These are phyloP conservation scores for Dasysyrphus tricinctus DNA, from an alignment of 2,888 invertebrate species.

Conservation along the genomic window DNA sequence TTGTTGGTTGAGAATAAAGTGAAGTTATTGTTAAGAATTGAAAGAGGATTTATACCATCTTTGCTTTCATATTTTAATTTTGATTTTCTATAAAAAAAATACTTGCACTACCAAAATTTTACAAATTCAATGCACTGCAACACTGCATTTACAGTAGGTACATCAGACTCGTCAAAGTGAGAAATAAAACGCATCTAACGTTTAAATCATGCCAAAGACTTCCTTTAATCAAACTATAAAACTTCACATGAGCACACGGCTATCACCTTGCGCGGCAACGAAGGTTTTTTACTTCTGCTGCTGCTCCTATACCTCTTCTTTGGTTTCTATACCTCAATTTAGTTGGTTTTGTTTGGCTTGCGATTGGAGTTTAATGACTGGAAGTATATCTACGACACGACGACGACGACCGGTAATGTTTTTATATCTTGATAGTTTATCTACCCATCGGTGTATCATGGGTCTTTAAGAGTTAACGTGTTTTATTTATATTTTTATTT, in stretches of 20 bases:
- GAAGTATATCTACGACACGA: slow-evolving; percentile 2
- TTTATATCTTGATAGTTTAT: slow-evolving; percentile 18
- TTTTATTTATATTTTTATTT: slow-evolving; percentile 41
- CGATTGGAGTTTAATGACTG: slow-evolving; percentile 68
- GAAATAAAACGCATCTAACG: slow-evolving; percentile 26
- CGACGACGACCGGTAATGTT: slow-evolving; percentile 25
- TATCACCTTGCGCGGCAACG: slow-evolving; percentile 67
- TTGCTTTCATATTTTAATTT: too few relatives aligned
- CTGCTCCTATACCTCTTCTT: not conserved
- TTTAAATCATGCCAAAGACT: slow-evolving; percentile 36
- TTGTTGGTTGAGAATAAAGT: too few relatives aligned
- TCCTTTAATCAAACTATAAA: slow-evolving; percentile 43
- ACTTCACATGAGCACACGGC: slow-evolving; percentile 68
- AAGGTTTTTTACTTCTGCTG: slow-evolving; percentile 37
- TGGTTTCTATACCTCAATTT: slow-evolving; percentile 1
- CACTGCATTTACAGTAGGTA: not conserved
- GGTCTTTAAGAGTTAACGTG: slow-evolving; percentile 1
- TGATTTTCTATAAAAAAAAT: too few relatives aligned
- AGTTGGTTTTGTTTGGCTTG: slow-evolving; percentile 38
- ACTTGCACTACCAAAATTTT: too few relatives aligned
- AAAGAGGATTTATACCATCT: too few relatives aligned
- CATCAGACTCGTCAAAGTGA: slow-evolving; percentile 10
- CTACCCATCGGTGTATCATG: slow-evolving; percentile 23
- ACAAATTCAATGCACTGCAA: not conserved
- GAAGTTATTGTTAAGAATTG: too few relatives aligned